Evolutionary conservation across 2,888 invertebrate species (phyloP).

Genomic region (Cerastis leucographa): DNA sequence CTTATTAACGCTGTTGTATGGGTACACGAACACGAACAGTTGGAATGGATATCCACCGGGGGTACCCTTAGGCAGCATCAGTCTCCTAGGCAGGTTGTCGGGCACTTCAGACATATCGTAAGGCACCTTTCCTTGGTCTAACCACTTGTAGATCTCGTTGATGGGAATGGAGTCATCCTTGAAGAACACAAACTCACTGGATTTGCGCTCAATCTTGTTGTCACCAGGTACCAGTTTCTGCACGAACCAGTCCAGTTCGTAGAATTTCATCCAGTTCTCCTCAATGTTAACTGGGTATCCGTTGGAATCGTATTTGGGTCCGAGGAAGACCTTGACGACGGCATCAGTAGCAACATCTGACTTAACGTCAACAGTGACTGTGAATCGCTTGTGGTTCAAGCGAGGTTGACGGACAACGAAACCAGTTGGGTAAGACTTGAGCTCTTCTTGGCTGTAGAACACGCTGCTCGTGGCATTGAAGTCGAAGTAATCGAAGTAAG

Average conservation of each 20-base stretch:
- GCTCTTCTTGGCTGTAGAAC: conserved; percentile 76
- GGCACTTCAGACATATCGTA: conserved; percentile 88
- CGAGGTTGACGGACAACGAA: conserved; percentile 92
- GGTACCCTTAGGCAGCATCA: conserved; percentile 93
- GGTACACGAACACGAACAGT: conserved; percentile 91
- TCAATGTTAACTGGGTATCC: conserved; percentile 88
- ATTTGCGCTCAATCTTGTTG: conserved; percentile 92
- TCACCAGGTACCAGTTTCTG: conserved; percentile 91
- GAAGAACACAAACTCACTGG: conserved; percentile 91
- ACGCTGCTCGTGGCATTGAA: conserved; percentile 91
- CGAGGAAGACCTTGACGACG: conserved; percentile 92
- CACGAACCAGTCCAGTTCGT: conserved; percentile 91
- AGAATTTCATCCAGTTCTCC: conserved; percentile 91
- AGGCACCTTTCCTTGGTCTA: conserved; percentile 89
- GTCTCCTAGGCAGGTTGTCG: conserved; percentile 92
- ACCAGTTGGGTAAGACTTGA: conserved; percentile 78
- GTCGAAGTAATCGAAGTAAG: conserved; percentile 93
- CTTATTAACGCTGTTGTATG: conserved; percentile 85
- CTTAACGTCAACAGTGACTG: conserved; percentile 90
- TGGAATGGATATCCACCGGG: conserved; percentile 92
- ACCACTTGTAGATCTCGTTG: conserved; percentile 90
- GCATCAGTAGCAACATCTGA: conserved; percentile 91
- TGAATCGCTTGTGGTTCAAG: conserved; percentile 93
- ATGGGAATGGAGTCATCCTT: conserved; percentile 92
- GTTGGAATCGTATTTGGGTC: conserved; percentile 92